phyloP scores from a whole-genome alignment of 1,140 invertebrate species.

The Drosophila prosaltans region DNA sequence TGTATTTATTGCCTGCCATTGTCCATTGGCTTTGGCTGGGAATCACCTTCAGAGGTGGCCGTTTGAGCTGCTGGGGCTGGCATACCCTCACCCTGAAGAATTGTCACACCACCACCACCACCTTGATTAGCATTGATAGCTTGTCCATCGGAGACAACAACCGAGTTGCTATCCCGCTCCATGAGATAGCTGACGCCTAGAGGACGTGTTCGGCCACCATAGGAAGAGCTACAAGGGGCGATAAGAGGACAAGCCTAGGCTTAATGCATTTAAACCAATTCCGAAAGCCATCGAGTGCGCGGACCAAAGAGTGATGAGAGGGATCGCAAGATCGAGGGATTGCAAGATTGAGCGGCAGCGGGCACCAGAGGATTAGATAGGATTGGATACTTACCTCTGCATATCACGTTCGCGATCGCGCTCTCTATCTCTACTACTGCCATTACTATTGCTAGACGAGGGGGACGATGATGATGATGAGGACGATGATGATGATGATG shows the following conservation, averaged over 20 bases:
- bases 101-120: slow-evolving; percentile 43
- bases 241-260: slow-evolving; percentile 78
- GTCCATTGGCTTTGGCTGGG: slow-evolving; percentile 24
- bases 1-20: slow-evolving; percentile 34
- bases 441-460: slow-evolving; percentile 14
- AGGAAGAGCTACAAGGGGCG: slow-evolving; percentile 82
- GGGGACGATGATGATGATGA: slow-evolving; percentile 12
- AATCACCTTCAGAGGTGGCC: slow-evolving; percentile 35
- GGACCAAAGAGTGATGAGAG: slow-evolving; percentile 10
- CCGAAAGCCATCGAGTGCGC: slow-evolving; percentile 22
- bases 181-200: slow-evolving; percentile 82
- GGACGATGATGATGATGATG: slow-evolving; percentile 9
- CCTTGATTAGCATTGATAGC: slow-evolving; percentile 47
- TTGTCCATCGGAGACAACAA: slow-evolving; percentile 51
- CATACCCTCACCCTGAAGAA: slow-evolving; percentile 44
- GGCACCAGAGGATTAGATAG: slow-evolving; percentile 25
- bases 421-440: slow-evolving; percentile 42
- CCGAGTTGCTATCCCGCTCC: slow-evolving; percentile 68
- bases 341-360: not conserved
- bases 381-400: slow-evolving; percentile 51
- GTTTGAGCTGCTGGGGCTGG: slow-evolving; percentile 68
- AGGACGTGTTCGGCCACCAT: slow-evolving; percentile 79
- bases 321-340: not conserved
- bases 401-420: slow-evolving; percentile 74
- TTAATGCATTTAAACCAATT: slow-evolving; percentile 75